phyloP scores from a whole-genome alignment of 92 coral and sea anemone genomes.

The Phenganax marumi region DNA sequence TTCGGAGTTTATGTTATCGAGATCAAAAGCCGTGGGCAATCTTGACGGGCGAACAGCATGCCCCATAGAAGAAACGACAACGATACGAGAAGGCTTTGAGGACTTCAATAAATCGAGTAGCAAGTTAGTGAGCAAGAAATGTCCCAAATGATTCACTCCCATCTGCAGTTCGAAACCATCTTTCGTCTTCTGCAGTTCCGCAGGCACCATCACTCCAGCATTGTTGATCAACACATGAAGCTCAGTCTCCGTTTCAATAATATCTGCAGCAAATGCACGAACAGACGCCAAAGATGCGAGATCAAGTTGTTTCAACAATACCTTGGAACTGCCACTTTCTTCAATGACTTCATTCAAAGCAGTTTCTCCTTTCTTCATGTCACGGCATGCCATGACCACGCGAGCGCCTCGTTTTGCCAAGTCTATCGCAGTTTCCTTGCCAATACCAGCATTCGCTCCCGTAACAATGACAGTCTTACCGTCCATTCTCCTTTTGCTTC shows the following conservation, averaged over 20 bases:
- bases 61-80: constrained; percentile 56
- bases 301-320: constrained; percentile 66
- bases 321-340: constrained; percentile 50
- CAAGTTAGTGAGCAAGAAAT: constrained; percentile 60
- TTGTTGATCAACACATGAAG: constrained; percentile 73
- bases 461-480: constrained; percentile 71
- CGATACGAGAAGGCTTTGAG: constrained; percentile 62
- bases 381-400: constrained; percentile 68
- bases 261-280: constrained; percentile 58
- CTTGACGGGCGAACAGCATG: background rate
- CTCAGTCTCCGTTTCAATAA: constrained; percentile 63
- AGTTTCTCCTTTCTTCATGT: constrained; percentile 53
- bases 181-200: constrained; percentile 49
- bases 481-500: constrained; percentile 60
- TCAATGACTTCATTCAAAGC: constrained; percentile 66
- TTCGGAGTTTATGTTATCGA: constrained; percentile 42
- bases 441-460: constrained; percentile 57
- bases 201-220: constrained; percentile 68
- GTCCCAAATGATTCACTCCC: constrained; percentile 68
- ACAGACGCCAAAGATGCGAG: constrained; percentile 52
- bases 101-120: constrained; percentile 54
- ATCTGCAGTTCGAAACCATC: constrained; percentile 64
- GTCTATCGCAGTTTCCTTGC: constrained; percentile 58
- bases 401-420: constrained; percentile 75
- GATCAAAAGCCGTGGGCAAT: constrained; percentile 16